A percentile compares a stretch with the other conserved stretches of the same genome.
These are phyloP conservation scores for Semnopithecus entellus DNA, from an alignment of 2,113 vertebrate genomes.

Conservation along the genomic window DNA sequence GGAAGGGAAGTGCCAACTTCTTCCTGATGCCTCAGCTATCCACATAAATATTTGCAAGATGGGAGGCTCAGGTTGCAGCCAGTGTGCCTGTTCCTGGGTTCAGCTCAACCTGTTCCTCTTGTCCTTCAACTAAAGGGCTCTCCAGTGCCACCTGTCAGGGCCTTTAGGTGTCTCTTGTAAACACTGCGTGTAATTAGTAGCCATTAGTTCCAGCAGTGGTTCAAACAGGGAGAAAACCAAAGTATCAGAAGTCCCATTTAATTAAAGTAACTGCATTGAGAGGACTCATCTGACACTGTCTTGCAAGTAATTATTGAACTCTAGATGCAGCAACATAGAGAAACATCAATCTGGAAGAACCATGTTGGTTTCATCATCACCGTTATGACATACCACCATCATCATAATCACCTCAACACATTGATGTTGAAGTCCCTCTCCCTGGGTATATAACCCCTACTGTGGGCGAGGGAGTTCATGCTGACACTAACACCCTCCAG, in stretches of 20 bases:
- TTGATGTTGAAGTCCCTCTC: too few species aligned
- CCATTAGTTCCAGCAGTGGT: slow-evolving; percentile 33
- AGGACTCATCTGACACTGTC: not conserved
- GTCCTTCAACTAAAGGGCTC: not conserved
- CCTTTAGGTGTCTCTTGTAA: slow-evolving; percentile 46
- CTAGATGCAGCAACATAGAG: not conserved
- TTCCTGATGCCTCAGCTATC: not conserved
- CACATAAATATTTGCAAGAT: accelerated
- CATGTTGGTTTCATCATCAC: not conserved
- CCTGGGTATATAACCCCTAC: accelerated
- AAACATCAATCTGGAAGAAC: not conserved
- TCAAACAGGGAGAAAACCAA: slow-evolving; percentile 38
- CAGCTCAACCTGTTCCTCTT: not conserved
- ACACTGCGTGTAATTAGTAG: not conserved
- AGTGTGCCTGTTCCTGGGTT: accelerated
- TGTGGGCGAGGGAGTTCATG: accelerated
- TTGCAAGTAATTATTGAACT: not conserved
- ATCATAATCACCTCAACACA: not conserved
- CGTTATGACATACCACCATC: not conserved
- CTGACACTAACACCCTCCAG: not conserved
- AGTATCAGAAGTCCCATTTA: slow-evolving; percentile 36
- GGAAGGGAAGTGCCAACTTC: not conserved
- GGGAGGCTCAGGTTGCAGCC: not conserved
- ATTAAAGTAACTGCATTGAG: not conserved
- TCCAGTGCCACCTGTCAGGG: not conserved